Base-by-base conservation (phyloP, 2,797 vertebrate genomes). In the Streptopelia turtur region DNA sequence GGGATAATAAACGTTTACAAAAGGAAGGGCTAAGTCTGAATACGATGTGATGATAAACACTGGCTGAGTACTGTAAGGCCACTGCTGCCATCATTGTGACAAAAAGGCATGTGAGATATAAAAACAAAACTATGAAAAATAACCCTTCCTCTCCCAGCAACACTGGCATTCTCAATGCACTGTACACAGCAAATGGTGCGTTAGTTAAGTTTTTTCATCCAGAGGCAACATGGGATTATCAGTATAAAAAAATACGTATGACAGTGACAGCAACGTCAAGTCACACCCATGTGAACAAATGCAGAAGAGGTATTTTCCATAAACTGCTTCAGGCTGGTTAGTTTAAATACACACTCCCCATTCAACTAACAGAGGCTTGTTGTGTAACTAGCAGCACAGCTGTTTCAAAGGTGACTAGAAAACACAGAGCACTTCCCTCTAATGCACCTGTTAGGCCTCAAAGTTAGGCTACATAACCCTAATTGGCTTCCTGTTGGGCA, bases 1-100 rank as follows among this genome's bases (percentile, higher is more conserved):
- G 53, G 13, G 71, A 68, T 43, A 84, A 85, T 7, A 93, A 94
- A 94, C 53, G 64, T 87, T 87, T 76, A 64, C 78, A 89, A 77
- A 92, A 90, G 93, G 65, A 93, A 78, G 39, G 56, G 63, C 74
- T 63, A 81, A 66, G n/a, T 24, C 49, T 35, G 33, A 82, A 11
- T 47, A 50, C 18, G 52, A 45, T 11, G 30, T 39, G 45, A 86
- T 55, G 60, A 83, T 22, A 77, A 85, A 90, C 85, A 87, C 60
- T 11, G 13, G 11, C 53, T 35, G 10, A 68, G 18, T 25, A 24
- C 21, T 31, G n/a, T 16, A 63, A 88, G 37, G 63, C 27, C 31
- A 72, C 20, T 39, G 39, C 55, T 83, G 49, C 31, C 39, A 87
- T 16, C 0, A 2, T 1, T 53, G 28, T 16, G n/a, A 64, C 45